Base-by-base conservation (phyloP, 30 jellyfish, hydroid and myxozoan species). In the Chrysaora quinquecirrha region DNA sequence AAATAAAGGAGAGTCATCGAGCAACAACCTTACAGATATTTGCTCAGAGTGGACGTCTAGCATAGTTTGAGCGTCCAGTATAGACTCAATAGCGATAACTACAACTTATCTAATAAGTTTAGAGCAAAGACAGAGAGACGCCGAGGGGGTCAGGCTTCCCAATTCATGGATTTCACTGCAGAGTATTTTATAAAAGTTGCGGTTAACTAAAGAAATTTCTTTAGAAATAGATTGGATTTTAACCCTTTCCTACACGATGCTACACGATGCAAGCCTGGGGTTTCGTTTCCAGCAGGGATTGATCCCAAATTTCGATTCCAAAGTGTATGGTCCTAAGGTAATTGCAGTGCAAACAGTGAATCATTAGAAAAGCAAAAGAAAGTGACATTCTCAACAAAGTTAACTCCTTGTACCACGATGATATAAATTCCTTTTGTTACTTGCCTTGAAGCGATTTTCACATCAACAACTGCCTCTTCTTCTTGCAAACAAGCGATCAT, bases 391-490 rank as follows among this genome's bases (percentile, higher is more conserved):
- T 43, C 58, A 16, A 6, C 58, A 9, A 6, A 6, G 58, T 43
- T 6, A 43, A 43, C 58, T 43, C 16, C 9, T 6, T 43, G 58
- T 43, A 43, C n/a, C 9, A 43, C 16, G 58, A 6, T 6, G 16
- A 43, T 43, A 16, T 43, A 43, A 43, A 43, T 43, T 9, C 16
- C 58, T 43, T 43, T 43, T 11, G 9, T 9, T n/a, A 1, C 24
- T 43, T 63, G 64, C 89, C 89, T 78, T 6, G 89, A 78, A 4
- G 89, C 89, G 27, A 78, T 43, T 66, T 63, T 78, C 60, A 78
- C 60, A 1, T 72, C 62, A 23, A 78, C 62, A 12, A 38, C 89
- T 47, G 61, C 89, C 34, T 66, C 80, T 20, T 66, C 89, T 35
- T 63, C 89, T 21, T 27, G 12, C 0, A 78, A 12, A 21, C 38